phyloP scores from a whole-genome alignment of 2,888 invertebrate species.

The Cremastinae sp. region DNA sequence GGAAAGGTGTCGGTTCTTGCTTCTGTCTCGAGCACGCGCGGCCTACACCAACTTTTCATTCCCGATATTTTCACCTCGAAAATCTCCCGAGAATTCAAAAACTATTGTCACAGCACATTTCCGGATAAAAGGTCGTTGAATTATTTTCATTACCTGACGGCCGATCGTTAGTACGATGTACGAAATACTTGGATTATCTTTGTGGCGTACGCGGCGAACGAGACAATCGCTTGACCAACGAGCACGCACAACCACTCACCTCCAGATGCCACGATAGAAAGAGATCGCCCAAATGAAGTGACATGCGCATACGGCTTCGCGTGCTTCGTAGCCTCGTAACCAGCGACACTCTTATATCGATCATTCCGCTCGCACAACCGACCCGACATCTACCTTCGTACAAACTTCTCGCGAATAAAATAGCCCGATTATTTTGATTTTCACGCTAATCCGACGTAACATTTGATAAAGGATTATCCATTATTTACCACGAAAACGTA shows the following conservation, averaged over 20 bases:
- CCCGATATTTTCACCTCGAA: constrained; percentile 30
- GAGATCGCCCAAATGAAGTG: constrained; percentile 77
- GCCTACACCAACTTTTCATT: constrained; percentile 58
- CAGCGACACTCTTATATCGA: constrained; percentile 69
- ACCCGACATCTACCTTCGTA: constrained; percentile 23
- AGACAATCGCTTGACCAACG: constrained; percentile 33
- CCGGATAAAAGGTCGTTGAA: constrained; percentile 57
- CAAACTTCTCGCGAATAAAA: constrained; percentile 1
- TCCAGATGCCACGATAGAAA: constrained; percentile 80
- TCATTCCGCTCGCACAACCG: constrained; percentile 59
- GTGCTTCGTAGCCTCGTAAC: constrained; percentile 67
- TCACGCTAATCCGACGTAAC: neutral
- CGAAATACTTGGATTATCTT: constrained; percentile 73
- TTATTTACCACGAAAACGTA: constrained; percentile 6
- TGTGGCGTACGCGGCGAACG: constrained; percentile 53
- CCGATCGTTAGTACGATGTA: constrained; percentile 68
- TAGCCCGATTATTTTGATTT: neutral
- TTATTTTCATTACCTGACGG: constrained; percentile 72
- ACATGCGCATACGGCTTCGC: constrained; percentile 77
- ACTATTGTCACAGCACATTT: constrained; percentile 72
- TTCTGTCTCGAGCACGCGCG: constrained; percentile 43
- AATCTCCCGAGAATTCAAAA: constrained; percentile 61
- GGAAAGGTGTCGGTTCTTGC: constrained; percentile 21
- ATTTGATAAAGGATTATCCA: neutral
- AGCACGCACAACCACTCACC: constrained; percentile 78